These are phyloP conservation scores for Odontamblyopus rebecca DNA, from an alignment of 2,797 vertebrate genomes.

Conservation along the genomic window DNA sequence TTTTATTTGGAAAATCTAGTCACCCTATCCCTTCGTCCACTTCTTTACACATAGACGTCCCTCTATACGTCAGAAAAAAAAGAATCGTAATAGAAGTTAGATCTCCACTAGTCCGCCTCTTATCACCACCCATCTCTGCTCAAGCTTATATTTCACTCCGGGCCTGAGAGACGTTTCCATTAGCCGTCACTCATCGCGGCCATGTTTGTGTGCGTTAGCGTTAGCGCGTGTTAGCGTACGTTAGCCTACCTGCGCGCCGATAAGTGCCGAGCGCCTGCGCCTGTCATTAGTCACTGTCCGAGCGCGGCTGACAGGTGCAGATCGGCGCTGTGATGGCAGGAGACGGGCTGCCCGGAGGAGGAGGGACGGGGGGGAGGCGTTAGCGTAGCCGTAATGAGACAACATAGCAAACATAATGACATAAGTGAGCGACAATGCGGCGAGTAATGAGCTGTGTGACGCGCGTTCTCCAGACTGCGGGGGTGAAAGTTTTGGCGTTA, in stretches of 20 bases:
- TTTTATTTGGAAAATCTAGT: too few relatives aligned
- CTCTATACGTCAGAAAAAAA: slow-evolving; percentile 25
- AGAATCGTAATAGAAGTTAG: slow-evolving; percentile 63
- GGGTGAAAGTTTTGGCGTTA: too few relatives aligned
- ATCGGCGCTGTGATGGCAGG: slow-evolving; percentile 69
- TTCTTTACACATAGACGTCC: slow-evolving; percentile 49
- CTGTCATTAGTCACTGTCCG: slow-evolving; percentile 80
- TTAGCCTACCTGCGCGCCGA: slow-evolving; percentile 74
- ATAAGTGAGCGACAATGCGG: background rate
- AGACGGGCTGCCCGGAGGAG: slow-evolving; percentile 16
- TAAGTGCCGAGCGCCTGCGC: slow-evolving; percentile 79
- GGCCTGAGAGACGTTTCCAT: slow-evolving; percentile 80
- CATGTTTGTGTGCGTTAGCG: slow-evolving; percentile 21
- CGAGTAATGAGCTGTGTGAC: background rate
- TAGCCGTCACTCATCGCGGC: slow-evolving; percentile 76
- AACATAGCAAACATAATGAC: background rate
- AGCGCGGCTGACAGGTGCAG: slow-evolving; percentile 64
- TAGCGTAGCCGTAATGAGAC: background rate
- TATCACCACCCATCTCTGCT: slow-evolving; percentile 71
- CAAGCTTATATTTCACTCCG: slow-evolving; percentile 73
- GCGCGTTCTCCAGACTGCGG: background rate
- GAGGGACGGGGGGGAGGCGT: background rate
- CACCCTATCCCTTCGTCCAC: too few relatives aligned
- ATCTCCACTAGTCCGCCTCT: slow-evolving; percentile 64
- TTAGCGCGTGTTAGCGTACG: slow-evolving; percentile 17